Evolutionary conservation across 2,113 vertebrate genomes (phyloP).

Genomic region (Agapornis roseicollis): DNA sequence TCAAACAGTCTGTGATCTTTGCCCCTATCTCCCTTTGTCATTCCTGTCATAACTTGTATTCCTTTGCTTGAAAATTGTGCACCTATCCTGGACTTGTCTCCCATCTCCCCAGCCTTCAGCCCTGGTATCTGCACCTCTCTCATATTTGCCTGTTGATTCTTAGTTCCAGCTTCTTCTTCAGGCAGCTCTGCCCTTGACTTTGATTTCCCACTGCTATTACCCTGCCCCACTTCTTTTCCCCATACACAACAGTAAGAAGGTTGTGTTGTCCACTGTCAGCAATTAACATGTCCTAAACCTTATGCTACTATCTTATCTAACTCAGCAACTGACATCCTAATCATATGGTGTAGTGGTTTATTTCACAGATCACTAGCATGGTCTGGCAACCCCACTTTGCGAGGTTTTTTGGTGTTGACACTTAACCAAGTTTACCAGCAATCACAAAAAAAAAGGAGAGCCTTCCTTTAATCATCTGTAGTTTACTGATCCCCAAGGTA

Average conservation of each 20-base stretch:
- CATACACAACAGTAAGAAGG: background rate
- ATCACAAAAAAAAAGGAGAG: background rate
- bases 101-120: background rate
- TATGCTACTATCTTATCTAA: background rate
- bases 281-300: background rate
- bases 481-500: background rate
- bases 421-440: background rate
- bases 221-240: background rate
- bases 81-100: background rate
- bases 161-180: background rate
- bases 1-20: rapidly evolving
- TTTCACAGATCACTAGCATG: background rate
- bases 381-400: background rate
- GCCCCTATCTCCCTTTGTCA: background rate
- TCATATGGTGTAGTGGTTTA: background rate
- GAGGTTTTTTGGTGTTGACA: background rate
- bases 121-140: background rate
- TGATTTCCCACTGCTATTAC: background rate
- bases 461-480: background rate
- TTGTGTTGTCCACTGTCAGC: background rate
- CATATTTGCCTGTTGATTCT: background rate
- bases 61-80: background rate
- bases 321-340: background rate
- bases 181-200: background rate
- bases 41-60: background rate